Base-by-base conservation (phyloP, 2,113 vertebrate species). In the Tauraco erythrolophus region DNA sequence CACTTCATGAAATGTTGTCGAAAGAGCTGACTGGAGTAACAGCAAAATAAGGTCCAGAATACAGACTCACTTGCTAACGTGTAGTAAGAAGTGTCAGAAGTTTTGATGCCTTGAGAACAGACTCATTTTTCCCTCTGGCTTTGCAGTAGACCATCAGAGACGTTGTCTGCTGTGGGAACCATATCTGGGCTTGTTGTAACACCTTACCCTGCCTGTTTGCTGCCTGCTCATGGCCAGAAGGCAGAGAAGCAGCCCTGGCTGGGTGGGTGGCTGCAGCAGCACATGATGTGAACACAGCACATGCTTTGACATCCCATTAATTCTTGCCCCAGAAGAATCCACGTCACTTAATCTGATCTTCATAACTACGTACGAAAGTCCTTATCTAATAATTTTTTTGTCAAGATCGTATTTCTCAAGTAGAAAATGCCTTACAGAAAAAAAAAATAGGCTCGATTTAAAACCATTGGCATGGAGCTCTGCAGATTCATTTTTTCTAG, bases 21-120 rank as follows among this genome's bases (percentile, higher is more conserved):
- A 12, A 76, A 41, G 50, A 92, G 2, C 6, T 71, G 31, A 50
- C 28, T 62, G 66, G 23, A 7, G 10, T 54, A 74, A 68, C 3
- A 27, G 18, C 7, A 74, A 48, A 89, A 25, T 68, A 51, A 57
- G 14, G 19, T 66, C n/a, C 54, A 88, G 35, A 75, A n/a, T 13
- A 48, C 0, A 1, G 76, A 88, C 39, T 61, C 19, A 23, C 19
- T 90, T 65, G 14, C 25, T 92, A 39, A 45, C 0, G 0, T 17
- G 10, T 4, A 78, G 19, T 51, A 68, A 41, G 66, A 76, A 1
- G 19, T n/a, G 6, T 27, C 18, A 33, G 45, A 72, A 88, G 22
- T 45, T 79, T 68, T 25, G 57, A 25, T 65, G 24, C 54, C 37
- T 88, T 77, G 62, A 19, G 37, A 83, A 23, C 9, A 79, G 60